A percentile compares a stretch with the other conserved stretches of the same genome.
These are phyloP conservation scores for Pantherophis vulpinus DNA, from an alignment of 2,797 vertebrate species.

Conservation along the genomic window DNA sequence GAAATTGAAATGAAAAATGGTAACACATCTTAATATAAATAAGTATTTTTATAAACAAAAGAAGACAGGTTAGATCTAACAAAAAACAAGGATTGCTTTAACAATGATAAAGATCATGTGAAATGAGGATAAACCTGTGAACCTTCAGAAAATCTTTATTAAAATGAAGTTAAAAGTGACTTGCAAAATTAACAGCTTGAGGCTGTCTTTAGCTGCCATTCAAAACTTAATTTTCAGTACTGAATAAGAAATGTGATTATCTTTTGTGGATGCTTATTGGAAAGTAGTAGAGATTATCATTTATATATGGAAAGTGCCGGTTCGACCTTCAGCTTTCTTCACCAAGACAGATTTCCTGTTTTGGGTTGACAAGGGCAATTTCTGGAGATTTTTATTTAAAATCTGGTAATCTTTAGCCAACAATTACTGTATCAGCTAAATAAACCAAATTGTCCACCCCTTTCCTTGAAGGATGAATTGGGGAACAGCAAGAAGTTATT, in stretches of 20 bases:
- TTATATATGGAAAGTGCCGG: neutral
- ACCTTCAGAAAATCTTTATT: neutral
- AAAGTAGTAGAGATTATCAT: neutral
- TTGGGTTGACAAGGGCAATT: neutral
- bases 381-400: neutral
- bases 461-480: neutral
- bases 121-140: neutral
- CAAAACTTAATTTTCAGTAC: conserved; percentile 19
- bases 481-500: neutral
- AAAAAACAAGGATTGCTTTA: neutral
- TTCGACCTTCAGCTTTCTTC: neutral
- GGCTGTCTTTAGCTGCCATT: neutral
- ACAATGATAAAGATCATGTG: neutral
- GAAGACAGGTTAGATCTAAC: neutral
- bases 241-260: neutral
- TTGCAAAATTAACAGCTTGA: conserved; percentile 21
- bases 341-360: neutral
- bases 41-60: neutral
- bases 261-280: neutral
- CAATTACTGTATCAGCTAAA: too few species aligned
- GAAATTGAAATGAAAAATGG: conserved; percentile 8
- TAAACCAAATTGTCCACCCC: neutral
- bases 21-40: neutral
- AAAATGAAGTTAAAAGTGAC: neutral
- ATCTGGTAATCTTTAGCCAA: neutral